Conservation (phyloP, 2,888 invertebrate genomes). For the Drosophila percnosoma region DNA sequence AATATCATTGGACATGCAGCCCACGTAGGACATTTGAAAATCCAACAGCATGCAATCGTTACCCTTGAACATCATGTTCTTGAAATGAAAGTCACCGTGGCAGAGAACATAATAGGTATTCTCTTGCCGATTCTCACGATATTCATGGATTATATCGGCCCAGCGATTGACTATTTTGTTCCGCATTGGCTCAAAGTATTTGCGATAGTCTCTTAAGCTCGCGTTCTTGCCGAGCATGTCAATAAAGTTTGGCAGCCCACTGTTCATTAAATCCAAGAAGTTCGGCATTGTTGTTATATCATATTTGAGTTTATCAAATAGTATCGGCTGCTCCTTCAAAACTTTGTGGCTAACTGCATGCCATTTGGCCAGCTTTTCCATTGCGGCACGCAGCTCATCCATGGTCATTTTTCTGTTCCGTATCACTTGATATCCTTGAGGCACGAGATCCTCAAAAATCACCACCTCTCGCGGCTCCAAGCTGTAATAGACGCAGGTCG, state of each 20-base stretch:
- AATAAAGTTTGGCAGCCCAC: slow-evolving; percentile 55
- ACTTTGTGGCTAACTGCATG: slow-evolving; percentile 60
- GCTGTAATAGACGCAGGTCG: slow-evolving; percentile 51
- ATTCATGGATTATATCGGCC: slow-evolving; percentile 39
- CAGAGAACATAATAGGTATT: slow-evolving; percentile 64
- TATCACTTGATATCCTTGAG: slow-evolving; percentile 28
- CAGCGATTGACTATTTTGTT: slow-evolving; percentile 32
- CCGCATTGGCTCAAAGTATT: slow-evolving; percentile 57
- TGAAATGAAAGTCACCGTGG: slow-evolving; percentile 74
- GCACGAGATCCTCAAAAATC: slow-evolving; percentile 41
- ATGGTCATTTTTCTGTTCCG: slow-evolving; percentile 32
- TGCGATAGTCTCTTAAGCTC: slow-evolving; percentile 45
- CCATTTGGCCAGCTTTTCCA: slow-evolving; percentile 63
- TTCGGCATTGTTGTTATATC: slow-evolving; percentile 31
- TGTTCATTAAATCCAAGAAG: slow-evolving; percentile 31
- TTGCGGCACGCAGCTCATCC: slow-evolving; percentile 24
- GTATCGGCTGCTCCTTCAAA: slow-evolving; percentile 30
- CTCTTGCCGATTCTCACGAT: slow-evolving; percentile 42
- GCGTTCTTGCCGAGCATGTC: slow-evolving; percentile 38
- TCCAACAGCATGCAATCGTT: slow-evolving; percentile 73
- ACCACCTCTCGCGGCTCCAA: slow-evolving; percentile 41
- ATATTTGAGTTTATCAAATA: slow-evolving; percentile 28
- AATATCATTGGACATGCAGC: slow-evolving; percentile 63
- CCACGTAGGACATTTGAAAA: slow-evolving; percentile 66
- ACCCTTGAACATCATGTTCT: slow-evolving; percentile 73